A percentile compares a stretch with the other conserved stretches of the same genome.
Evolutionary conservation across 2,888 invertebrate species (phyloP).

Genomic region (Corythucha ciliata): DNA sequence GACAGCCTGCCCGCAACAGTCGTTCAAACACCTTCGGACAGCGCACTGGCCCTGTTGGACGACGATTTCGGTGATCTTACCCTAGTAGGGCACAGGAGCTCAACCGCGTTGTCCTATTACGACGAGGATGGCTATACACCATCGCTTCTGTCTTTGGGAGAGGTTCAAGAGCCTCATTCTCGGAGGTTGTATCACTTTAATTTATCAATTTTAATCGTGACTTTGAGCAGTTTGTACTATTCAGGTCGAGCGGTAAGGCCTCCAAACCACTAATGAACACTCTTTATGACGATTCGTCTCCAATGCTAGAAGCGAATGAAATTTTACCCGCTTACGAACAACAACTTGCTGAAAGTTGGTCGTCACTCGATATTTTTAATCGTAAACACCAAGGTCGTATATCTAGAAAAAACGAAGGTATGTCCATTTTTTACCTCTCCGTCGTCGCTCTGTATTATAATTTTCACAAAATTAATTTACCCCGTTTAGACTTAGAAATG

Average conservation of each 20-base stretch:
- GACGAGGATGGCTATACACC: constrained; percentile 26
- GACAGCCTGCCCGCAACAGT: constrained; percentile 18
- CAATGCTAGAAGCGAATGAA: not conserved
- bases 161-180: too few relatives aligned
- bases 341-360: constrained; percentile 39
- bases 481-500: too few relatives aligned
- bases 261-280: constrained; percentile 25
- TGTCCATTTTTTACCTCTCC: not conserved
- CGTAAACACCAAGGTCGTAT: constrained; percentile 38
- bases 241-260: constrained; percentile 24
- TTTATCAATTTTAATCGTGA: not conserved
- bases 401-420: constrained; percentile 32
- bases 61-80: constrained; percentile 19
- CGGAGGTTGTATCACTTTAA: not conserved
- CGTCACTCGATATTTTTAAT: constrained; percentile 38
- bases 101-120: not conserved
- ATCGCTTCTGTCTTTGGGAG: constrained; percentile 20
- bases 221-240: constrained; percentile 5
- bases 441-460: not conserved
- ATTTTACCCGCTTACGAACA: constrained; percentile 21
- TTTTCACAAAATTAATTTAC: too few relatives aligned
- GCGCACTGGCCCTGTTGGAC: constrained; percentile 23
- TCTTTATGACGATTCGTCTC: constrained; percentile 17
- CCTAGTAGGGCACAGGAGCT: not conserved
- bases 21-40: constrained; percentile 22